Base-by-base conservation (phyloP, 2,797 vertebrate species). In the Cirrhinus mrigala region DNA sequence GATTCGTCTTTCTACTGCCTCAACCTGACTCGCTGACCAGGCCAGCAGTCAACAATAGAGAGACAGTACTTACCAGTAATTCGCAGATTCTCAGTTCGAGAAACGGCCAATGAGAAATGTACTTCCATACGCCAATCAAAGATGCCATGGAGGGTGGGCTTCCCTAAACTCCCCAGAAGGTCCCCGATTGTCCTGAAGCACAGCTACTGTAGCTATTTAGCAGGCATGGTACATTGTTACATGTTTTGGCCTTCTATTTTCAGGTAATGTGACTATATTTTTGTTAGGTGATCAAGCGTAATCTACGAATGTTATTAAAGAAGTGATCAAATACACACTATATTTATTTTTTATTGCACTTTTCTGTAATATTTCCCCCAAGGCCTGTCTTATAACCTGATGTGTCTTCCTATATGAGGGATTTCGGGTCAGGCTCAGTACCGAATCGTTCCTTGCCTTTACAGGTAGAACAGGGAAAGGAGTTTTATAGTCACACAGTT, bases 301-400 rank as follows among this genome's bases (percentile, higher is more conserved):
- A 91, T 93, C 92, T 87, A 81, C 89, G 90, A 93, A 92, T 93
- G 91, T 92, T 92, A 92, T 89, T 91, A 86, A 86, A 91, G 88
- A 91, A 87, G 93, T 89, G 91, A 92, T 92, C 84, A 93, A 90
- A 92, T 91, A 92, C 85, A 93, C 92, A 93, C 82, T 91, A 92
- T 94, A 94, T 95, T 95, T 95, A 88, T 91, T 90, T 88, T 95
- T 85, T 94, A 94, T 88, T 89, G 91, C 90, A 92, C 91, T 92
- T 94, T 93, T 83, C 90, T 93, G 81, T 90, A 93, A 89, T 89
- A 84, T 54, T 82, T 64, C 24, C 84, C 50, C 62, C 52, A 50
- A 71, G 81, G 62, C 60, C 75, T 85, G 77, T 84, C 56, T 92
- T 69, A 91, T 89, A 86, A 89, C 69, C 84, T 87, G 83, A 84